phyloP scores from a whole-genome alignment of 2,113 vertebrate species.

The Orthonyx spaldingii region DNA sequence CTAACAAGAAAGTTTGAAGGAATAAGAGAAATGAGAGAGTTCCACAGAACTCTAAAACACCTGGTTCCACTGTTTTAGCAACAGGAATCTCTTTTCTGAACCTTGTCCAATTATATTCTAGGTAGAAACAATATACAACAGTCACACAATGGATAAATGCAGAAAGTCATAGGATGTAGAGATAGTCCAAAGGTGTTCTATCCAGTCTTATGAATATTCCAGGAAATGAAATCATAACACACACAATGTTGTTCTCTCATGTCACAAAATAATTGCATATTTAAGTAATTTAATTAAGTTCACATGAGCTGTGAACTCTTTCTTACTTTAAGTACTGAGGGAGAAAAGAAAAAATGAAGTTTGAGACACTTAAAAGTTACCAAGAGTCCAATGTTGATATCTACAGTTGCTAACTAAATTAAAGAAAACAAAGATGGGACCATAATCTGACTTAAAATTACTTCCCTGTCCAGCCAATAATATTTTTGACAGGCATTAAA shows the following conservation, averaged over 20 bases:
- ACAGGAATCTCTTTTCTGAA: background rate
- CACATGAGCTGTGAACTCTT: background rate
- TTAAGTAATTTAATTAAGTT: background rate
- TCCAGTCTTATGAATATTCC: background rate
- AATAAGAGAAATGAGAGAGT: background rate
- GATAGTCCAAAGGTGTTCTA: background rate
- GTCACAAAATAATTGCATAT: background rate
- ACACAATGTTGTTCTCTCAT: background rate
- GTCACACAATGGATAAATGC: background rate
- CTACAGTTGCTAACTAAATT: background rate
- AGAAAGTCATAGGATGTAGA: background rate
- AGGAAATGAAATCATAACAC: background rate
- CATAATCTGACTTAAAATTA: background rate
- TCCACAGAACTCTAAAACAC: background rate
- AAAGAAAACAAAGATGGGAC: background rate
- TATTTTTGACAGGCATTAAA: background rate
- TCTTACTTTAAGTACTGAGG: background rate
- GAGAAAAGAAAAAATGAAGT: background rate
- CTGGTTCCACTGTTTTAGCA: background rate
- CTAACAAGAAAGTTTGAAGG: background rate
- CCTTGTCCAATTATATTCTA: background rate
- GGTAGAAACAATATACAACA: background rate
- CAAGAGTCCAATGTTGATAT: background rate
- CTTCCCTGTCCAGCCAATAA: background rate
- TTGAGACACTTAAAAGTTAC: background rate